Evolutionary conservation across 1,140 invertebrate genomes (phyloP).

Genomic region (Aphelenchoides fujianensis): DNA sequence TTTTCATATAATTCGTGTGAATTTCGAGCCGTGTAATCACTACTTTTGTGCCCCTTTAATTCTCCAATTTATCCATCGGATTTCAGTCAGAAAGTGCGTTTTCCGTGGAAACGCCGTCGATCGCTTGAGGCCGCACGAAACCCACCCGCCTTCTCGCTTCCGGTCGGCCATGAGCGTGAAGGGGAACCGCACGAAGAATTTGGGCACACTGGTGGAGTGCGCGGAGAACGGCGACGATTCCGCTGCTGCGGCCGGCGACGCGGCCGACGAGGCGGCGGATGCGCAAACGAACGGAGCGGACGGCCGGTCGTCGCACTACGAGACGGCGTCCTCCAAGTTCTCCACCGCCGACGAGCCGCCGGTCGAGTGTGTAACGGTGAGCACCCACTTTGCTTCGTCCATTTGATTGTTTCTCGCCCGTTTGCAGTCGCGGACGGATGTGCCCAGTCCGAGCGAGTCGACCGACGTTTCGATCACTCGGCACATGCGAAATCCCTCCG

Average conservation of each 20-base stretch:
- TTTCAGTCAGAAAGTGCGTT: no score
- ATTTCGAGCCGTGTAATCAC: no score
- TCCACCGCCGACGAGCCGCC: neutral
- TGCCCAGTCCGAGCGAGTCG: constrained; percentile 3
- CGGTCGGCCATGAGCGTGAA: constrained; percentile 9
- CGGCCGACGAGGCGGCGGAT: neutral
- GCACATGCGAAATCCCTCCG: constrained; percentile 3
- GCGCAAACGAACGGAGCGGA: neutral
- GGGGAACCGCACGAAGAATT: constrained; percentile 4
- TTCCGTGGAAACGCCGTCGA: no score
- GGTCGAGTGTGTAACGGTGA: constrained; percentile 8
- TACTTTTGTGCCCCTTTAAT: no score
- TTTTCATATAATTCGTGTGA: no score
- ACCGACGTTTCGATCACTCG: neutral
- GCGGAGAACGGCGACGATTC: neutral
- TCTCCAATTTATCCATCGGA: no score
- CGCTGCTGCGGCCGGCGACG: no score
- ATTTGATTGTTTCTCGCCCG: neutral
- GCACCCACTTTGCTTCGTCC: neutral
- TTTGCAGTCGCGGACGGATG: neutral
- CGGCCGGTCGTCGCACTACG: constrained; percentile 11
- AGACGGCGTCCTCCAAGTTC: constrained; percentile 13
- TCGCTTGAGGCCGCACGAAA: no score
- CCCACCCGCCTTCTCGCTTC: no score
- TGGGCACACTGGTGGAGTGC: neutral